A percentile compares a stretch with the other conserved stretches of the same genome.
Evolutionary conservation across 2,113 vertebrate species (phyloP).

Genomic region (Dolichotis patagonum): DNA sequence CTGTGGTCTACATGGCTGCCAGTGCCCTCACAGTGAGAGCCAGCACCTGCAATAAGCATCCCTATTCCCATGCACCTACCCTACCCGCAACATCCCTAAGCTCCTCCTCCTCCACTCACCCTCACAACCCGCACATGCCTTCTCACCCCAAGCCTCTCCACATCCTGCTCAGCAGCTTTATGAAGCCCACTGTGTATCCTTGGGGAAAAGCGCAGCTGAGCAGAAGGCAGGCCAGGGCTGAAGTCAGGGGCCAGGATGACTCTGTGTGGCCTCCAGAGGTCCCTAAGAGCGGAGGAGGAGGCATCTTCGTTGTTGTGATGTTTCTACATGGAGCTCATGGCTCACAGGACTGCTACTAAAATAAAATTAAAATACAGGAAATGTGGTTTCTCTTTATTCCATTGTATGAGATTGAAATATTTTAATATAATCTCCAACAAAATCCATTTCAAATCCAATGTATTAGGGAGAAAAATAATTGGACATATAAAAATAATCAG

Average conservation of each 20-base stretch:
- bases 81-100: neutral
- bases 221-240: neutral
- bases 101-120: neutral
- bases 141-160: fast-evolving
- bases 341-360: neutral
- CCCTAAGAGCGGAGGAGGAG: too few species aligned
- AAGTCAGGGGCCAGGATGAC: neutral
- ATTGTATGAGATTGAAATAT: neutral
- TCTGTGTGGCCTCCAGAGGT: fast-evolving
- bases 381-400: neutral
- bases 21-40: neutral
- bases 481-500: neutral
- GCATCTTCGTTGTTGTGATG: fast-evolving
- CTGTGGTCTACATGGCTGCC: neutral
- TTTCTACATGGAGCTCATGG: neutral
- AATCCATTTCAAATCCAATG: neutral
- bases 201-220: too few species aligned
- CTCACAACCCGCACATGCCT: neutral
- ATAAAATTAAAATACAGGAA: neutral
- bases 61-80: fast-evolving
- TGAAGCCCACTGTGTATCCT: neutral
- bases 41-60: neutral
- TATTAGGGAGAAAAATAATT: neutral
- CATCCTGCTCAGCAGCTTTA: neutral
- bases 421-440: neutral